Base-by-base conservation (phyloP, 2,113 vertebrate genomes). In the Trogon melanurus region DNA sequence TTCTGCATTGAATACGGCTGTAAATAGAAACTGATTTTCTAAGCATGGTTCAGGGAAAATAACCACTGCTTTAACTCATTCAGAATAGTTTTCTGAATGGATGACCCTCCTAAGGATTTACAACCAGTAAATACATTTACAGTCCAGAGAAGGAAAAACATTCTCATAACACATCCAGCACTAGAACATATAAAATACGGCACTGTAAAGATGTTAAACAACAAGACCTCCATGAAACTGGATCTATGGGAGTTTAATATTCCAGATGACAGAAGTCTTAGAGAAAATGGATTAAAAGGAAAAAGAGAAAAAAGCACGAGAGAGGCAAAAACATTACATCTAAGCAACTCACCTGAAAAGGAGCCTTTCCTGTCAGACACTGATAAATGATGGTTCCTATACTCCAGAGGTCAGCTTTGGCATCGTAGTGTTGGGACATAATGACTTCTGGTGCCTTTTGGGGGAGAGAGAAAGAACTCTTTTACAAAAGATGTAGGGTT, bases 351-450 rank as follows among this genome's bases (percentile, higher is more conserved):
- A 99, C 99, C 97, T 99, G 98, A 98, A 99, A 99, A 6, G 99
- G 99, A 11, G 99, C 99, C 95, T 99, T 99, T 72, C 99, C 99
- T 5, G 99, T 99, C 93, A 99, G 97, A 96, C 99, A 99, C 96
- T 99, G 99, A 98, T 99, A 99, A 69, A 99, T 97, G 19, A 99
- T 99, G 53, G 99, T 99, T 58, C 99, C 99, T 27, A 99, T 99
- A 96, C 99, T 99, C 99, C 99, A 99, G 93, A 99, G 98, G 86
- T 99, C 99, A 11, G 99, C 99, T 97, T 99, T 99, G 95, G 99
- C 99, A 69, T 99, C 99, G 0, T 99, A 99, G 95, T 98, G 99
- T 96, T 99, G 99, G 58, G 99, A 99, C 99, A 99, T 99, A 97
- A 99, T 99, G 72, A 99, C 99, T 96, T 99, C 99, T 1, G 99